phyloP scores from a whole-genome alignment of 1,140 invertebrate genomes.

The Drosophila gunungcola region DNA sequence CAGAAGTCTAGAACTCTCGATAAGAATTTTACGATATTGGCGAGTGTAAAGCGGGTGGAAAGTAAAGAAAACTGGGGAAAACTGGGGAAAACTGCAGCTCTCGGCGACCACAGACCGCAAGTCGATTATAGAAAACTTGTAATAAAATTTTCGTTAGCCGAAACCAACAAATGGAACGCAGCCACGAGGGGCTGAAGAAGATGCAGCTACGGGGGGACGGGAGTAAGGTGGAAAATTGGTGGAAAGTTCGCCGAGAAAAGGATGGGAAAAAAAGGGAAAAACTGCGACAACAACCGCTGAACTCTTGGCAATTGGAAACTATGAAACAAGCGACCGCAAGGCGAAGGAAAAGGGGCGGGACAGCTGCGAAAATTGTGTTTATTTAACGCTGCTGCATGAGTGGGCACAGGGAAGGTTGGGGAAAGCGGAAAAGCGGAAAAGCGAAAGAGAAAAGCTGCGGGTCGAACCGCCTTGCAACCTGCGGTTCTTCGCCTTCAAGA shows the following conservation, averaged over 20 bases:
- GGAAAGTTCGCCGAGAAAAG: constrained; percentile 44
- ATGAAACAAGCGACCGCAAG: constrained; percentile 64
- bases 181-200: constrained; percentile 22
- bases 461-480: constrained; percentile 29
- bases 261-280: constrained; percentile 24
- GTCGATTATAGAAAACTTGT: constrained; percentile 79
- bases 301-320: constrained; percentile 64
- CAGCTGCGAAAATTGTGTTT: constrained; percentile 70
- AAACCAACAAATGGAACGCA: constrained; percentile 66
- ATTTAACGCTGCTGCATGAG: constrained; percentile 59
- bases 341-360: constrained; percentile 5
- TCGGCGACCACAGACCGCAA: constrained; percentile 52
- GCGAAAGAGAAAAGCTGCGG: constrained; percentile 27
- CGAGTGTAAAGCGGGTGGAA: constrained; percentile 2
- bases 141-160: constrained; percentile 77
- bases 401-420: constrained; percentile 1
- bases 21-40: constrained; percentile 63
- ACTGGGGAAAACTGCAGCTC: constrained; percentile 22
- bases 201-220: not conserved
- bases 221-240: constrained; percentile 38
- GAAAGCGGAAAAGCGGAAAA: not conserved
- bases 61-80: not conserved
- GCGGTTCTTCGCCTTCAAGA: constrained; percentile 29
- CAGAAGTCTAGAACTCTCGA: constrained; percentile 12
- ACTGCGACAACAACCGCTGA: constrained; percentile 25